Base-by-base conservation (phyloP, 37 sponge, comb jelly and placozoan genomes). In the Hormiphora californensis region DNA sequence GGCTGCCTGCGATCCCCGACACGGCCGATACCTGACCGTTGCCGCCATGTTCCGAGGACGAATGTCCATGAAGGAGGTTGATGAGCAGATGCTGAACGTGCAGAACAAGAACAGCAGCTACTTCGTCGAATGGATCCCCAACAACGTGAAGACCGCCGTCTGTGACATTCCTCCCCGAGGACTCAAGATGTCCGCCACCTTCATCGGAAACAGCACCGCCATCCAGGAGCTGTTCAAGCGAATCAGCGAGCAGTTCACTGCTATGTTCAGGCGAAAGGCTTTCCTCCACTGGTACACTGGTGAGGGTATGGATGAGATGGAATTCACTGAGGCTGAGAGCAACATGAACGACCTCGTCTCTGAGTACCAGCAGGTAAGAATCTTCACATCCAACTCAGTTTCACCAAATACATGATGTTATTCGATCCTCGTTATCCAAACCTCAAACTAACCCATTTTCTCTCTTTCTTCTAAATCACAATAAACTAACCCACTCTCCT, bases 311-410 rank as follows among this genome's bases (percentile, higher is more conserved):
- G 94, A 94, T 63, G 94, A 94, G 89, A 95, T 95, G 96, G 96
- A 95, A 86, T 95, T 95, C 92, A 95, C 96, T 59, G 96, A 95
- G 92, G 97, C 97, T 7, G 97, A 96, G 88, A 92, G 93, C 85
- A 97, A 97, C 98, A 97, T 97, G 98, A 97, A 97, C 88, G 98
- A 97, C 69, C 88, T 98, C 9, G 99, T 98, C 40, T 98, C 99
- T 43, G 99, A 98, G 89, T 98, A 98, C 93, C 99, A 98, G 89
- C 99, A 98, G 81, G 61, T 57, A 21, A 15, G n/a, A 57, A 57
- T 30, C 25, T 30, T 19, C 15, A 28, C n/a, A n/a, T n/a, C n/a
- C n/a, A n/a, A n/a, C n/a, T n/a, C n/a, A n/a, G n/a, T n/a, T n/a
- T n/a, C n/a, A n/a, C n/a, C n/a, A n/a, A n/a, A n/a, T n/a, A n/a